A percentile compares a stretch with the other conserved stretches of the same genome.
phyloP scores from a whole-genome alignment of 2,797 vertebrate species.

The Coccyzus lansbergi region DNA sequence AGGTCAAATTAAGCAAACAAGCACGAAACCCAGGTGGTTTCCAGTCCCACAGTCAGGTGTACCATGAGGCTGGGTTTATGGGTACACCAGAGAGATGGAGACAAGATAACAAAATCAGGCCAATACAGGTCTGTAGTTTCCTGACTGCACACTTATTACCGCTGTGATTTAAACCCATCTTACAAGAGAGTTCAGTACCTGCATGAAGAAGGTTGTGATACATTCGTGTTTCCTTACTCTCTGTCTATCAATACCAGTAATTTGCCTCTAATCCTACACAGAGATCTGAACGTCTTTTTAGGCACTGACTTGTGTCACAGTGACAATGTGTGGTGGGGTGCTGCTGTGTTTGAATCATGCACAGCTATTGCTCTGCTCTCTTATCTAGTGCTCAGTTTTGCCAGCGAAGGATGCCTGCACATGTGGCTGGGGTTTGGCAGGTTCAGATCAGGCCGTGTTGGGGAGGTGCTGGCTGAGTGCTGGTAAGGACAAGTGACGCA shows the following conservation, averaged over 20 bases:
- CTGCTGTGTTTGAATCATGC: fast-evolving
- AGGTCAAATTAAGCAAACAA: background rate
- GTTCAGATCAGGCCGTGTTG: background rate
- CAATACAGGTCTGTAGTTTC: background rate
- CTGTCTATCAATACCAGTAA: fast-evolving
- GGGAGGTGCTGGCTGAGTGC: fast-evolving
- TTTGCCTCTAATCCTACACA: background rate
- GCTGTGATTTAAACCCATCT: background rate
- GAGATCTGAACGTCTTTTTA: fast-evolving
- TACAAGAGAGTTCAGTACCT: background rate
- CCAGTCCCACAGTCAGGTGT: background rate
- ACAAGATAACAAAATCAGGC: background rate
- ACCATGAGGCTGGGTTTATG: background rate
- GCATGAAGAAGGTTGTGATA: background rate
- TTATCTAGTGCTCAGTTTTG: fast-evolving
- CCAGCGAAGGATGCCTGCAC: fast-evolving
- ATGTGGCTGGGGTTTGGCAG: background rate
- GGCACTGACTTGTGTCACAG: fast-evolving
- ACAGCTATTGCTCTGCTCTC: fast-evolving
- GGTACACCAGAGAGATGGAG: background rate
- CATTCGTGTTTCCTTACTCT: background rate
- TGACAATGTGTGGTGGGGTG: fast-evolving
- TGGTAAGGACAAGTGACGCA: fast-evolving
- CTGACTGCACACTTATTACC: background rate
- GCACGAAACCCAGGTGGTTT: background rate